Evolutionary conservation across 2,113 vertebrate genomes (phyloP).

Genomic region (Suricata suricatta): DNA sequence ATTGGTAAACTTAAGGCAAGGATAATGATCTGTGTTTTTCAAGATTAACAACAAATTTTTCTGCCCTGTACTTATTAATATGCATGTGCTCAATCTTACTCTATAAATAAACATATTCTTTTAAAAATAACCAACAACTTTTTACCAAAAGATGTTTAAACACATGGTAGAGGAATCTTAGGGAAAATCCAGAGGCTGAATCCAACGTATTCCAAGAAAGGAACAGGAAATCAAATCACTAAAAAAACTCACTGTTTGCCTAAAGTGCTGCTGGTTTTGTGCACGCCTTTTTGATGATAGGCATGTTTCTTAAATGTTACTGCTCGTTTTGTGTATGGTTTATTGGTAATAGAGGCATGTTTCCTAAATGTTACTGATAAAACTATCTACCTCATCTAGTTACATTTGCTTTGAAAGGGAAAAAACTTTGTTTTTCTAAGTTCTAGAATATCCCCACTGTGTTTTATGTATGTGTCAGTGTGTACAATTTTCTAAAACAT

Average conservation of each 20-base stretch:
- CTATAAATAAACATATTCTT: conserved; percentile 64
- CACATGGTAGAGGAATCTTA: conserved; percentile 70
- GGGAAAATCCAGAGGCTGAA: conserved; percentile 69
- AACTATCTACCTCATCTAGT: neutral
- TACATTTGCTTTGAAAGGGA: neutral
- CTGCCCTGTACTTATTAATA: conserved; percentile 45
- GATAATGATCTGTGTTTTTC: neutral
- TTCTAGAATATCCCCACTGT: conserved; percentile 4
- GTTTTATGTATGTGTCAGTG: neutral
- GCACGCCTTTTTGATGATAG: neutral
- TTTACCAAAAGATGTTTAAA: conserved; percentile 70
- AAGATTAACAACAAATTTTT: conserved; percentile 8
- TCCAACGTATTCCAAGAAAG: conserved; percentile 71
- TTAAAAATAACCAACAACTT: conserved; percentile 62
- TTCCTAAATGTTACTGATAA: conserved; percentile 45
- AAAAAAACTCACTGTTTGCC: conserved; percentile 54
- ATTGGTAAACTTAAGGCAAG: neutral
- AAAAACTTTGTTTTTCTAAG: neutral
- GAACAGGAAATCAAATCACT: conserved; percentile 68
- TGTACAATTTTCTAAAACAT: conserved; percentile 8
- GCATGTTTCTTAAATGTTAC: too few relatives aligned
- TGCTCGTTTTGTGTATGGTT: conserved; percentile 46
- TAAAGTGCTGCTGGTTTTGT: conserved; percentile 34
- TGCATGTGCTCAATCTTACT: conserved; percentile 32
- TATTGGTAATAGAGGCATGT: conserved; percentile 42